Conservation (phyloP, 2,797 vertebrate species). For the Cyclura pinguis region DNA sequence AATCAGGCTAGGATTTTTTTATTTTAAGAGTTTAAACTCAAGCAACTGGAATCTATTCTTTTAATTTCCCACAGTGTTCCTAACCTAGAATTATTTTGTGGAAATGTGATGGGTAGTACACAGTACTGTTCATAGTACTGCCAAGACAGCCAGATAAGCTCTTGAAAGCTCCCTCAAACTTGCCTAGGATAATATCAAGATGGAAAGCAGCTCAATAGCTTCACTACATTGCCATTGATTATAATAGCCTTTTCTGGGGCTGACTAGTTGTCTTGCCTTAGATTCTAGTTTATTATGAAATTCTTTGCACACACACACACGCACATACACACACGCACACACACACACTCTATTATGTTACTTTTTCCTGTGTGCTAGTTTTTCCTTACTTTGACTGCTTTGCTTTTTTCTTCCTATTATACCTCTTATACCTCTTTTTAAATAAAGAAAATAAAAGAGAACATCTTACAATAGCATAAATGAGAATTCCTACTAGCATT, state of each 20-base stretch:
- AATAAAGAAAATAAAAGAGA: background rate
- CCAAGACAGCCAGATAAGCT: background rate
- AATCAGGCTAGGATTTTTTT: background rate
- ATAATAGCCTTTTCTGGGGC: background rate
- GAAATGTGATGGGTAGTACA: background rate
- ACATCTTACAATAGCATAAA: background rate
- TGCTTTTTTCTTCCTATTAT: background rate
- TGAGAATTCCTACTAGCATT: background rate
- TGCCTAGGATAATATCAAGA: background rate
- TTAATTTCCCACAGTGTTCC: background rate
- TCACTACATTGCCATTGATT: too few species aligned
- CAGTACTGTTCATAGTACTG: background rate
- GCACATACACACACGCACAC: too few species aligned
- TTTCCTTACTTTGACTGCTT: background rate
- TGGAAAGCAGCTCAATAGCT: too few species aligned
- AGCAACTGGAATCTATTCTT: background rate
- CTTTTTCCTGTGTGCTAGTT: background rate
- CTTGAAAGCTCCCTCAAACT: background rate
- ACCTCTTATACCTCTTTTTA: conserved; percentile 22
- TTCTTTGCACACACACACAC: too few species aligned
- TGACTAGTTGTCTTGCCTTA: background rate
- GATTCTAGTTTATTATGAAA: background rate
- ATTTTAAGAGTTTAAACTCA: too few species aligned
- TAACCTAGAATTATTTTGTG: background rate
- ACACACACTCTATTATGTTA: background rate